Conservation (phyloP, 2,888 invertebrate genomes). For the Ferdinandea cuprea region DNA sequence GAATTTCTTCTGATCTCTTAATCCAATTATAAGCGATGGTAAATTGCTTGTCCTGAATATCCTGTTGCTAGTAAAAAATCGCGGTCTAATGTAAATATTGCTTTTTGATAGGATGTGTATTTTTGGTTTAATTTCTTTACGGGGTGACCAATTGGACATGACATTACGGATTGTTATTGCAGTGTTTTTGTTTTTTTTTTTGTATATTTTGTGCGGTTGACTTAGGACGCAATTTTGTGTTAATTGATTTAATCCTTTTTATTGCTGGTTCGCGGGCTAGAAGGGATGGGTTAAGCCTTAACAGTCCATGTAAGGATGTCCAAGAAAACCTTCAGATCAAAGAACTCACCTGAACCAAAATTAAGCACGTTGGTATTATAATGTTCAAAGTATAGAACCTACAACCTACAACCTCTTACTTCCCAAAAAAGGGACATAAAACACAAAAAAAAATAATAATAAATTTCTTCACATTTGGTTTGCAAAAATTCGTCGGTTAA, state of each 20-base stretch:
- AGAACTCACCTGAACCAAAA: no score
- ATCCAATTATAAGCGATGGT: slow-evolving; percentile 69
- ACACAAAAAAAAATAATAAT: no score
- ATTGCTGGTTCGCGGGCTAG: not conserved
- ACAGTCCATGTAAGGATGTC: no score
- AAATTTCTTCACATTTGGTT: no score
- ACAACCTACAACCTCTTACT: no score
- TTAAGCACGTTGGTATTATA: no score
- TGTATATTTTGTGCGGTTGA: not conserved
- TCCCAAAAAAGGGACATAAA: no score
- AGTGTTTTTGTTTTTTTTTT: no score
- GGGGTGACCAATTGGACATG: slow-evolving; percentile 69
- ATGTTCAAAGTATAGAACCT: no score
- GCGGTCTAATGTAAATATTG: slow-evolving; percentile 62
- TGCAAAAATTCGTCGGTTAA: no score
- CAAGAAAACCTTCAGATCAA: no score
- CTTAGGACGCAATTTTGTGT: not conserved
- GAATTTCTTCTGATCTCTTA: slow-evolving; percentile 63
- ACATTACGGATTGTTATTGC: slow-evolving; percentile 31
- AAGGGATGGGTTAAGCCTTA: no score
- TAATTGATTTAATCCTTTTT: slow-evolving; percentile 42
- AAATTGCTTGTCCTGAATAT: slow-evolving; percentile 65
- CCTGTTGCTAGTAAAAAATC: slow-evolving; percentile 27
- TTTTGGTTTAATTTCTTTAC: not conserved
- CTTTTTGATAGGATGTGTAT: slow-evolving; percentile 49